Percentiles rank a stretch among this genome's conserved stretches.
Conservation (phyloP, 2,888 invertebrate species). For the Mythimna loreyi region DNA sequence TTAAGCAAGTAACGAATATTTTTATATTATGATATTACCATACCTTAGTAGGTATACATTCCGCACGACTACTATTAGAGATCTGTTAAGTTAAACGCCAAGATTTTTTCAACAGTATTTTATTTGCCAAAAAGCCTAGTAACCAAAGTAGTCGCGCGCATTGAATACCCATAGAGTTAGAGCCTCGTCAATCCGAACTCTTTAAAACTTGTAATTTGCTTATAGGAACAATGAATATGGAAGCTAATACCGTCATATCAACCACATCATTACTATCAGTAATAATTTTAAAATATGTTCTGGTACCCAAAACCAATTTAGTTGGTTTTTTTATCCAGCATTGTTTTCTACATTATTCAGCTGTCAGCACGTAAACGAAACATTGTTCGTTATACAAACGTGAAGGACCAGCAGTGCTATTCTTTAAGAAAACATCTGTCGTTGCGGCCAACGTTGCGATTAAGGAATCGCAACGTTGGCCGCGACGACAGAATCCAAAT, state of each 20-base stretch:
- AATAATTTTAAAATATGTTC: too few species aligned
- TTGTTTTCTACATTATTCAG: not conserved
- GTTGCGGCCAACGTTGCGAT: too few species aligned
- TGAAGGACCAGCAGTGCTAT: not conserved
- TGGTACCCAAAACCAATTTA: not conserved
- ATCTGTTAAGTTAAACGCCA: not conserved
- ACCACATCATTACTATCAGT: too few species aligned
- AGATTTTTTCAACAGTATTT: not conserved
- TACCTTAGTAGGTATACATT: conserved; percentile 17
- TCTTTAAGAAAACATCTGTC: too few species aligned
- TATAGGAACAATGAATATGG: not conserved
- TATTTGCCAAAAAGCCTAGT: not conserved
- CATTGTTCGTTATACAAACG: not conserved
- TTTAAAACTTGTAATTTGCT: not conserved
- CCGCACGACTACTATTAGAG: not conserved
- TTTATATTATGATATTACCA: conserved; percentile 6
- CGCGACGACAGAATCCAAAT: too few species aligned
- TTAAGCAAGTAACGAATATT: conserved; percentile 14
- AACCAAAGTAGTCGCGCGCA: not conserved
- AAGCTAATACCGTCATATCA: too few species aligned
- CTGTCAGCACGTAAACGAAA: not conserved
- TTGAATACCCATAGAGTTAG: not conserved
- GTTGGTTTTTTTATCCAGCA: not conserved
- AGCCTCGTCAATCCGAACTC: not conserved
- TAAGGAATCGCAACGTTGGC: too few species aligned